Evolutionary conservation across 2,113 vertebrate species (phyloP).

Genomic region (Anseranas semipalmata): DNA sequence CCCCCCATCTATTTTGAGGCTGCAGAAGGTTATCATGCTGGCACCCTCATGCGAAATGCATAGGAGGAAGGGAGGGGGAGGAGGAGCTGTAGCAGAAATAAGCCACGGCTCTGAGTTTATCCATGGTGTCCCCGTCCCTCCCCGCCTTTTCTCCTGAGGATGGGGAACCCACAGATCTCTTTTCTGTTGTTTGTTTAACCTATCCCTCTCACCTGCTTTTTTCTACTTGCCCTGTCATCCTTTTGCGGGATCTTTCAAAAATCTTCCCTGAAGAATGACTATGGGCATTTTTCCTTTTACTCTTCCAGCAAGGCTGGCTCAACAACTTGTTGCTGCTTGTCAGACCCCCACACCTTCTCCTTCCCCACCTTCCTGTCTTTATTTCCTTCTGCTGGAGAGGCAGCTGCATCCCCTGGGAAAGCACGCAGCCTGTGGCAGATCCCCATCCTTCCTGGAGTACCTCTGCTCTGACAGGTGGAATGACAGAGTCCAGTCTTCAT

Average conservation of each 20-base stretch:
- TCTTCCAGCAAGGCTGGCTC: not conserved
- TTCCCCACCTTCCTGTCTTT: not conserved
- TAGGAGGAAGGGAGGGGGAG: not conserved
- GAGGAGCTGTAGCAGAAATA: constrained; percentile 10
- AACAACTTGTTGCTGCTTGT: not conserved
- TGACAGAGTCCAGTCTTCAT: not conserved
- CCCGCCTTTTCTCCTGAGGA: not conserved
- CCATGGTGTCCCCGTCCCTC: not conserved
- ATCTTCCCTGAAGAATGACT: not conserved
- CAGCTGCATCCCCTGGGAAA: not conserved
- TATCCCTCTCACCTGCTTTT: not conserved
- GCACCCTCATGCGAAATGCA: not conserved
- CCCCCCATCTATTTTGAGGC: not conserved
- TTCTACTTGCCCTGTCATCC: not conserved
- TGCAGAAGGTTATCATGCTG: not conserved
- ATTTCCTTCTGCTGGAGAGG: not conserved
- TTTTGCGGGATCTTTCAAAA: not conserved
- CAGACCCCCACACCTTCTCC: not conserved
- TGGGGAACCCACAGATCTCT: not conserved
- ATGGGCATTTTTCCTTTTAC: not conserved
- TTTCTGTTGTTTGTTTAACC: not conserved
- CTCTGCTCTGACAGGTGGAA: not conserved
- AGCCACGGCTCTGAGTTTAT: not conserved
- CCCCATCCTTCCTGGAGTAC: not conserved
- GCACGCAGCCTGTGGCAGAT: not conserved